Conservation (phyloP, 1,140 invertebrate genomes). For the Hylaeus anthracinus region DNA sequence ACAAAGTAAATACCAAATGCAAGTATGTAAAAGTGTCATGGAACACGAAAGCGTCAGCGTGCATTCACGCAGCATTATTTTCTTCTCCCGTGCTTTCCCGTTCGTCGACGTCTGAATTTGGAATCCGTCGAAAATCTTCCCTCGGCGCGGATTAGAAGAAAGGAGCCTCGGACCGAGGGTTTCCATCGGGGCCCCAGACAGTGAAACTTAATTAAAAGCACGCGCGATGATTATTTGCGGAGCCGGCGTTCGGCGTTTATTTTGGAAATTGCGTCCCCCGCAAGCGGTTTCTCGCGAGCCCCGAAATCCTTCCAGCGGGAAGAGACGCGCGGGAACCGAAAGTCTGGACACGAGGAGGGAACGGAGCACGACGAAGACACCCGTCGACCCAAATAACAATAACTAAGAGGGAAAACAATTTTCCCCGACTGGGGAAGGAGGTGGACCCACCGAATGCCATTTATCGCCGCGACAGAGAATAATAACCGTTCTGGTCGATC, state of each 20-base stretch:
- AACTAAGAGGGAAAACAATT: slow-evolving; percentile 17
- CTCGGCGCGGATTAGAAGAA: slow-evolving; percentile 69
- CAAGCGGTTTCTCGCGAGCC: slow-evolving; percentile 59
- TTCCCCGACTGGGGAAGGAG: neutral
- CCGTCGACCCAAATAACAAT: slow-evolving; percentile 19
- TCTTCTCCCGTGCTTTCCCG: too few species aligned
- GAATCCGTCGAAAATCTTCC: neutral
- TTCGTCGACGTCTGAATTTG: neutral
- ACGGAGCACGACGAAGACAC: neutral
- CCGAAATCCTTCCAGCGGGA: slow-evolving; percentile 22
- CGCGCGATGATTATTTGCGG: slow-evolving; percentile 81
- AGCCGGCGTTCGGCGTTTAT: slow-evolving; percentile 78
- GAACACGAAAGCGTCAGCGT: too few species aligned
- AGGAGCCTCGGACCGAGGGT: slow-evolving; percentile 64
- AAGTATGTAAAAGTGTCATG: too few species aligned
- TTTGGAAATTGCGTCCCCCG: slow-evolving; percentile 80
- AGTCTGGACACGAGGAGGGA: slow-evolving; percentile 1
- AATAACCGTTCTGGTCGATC: slow-evolving; percentile 17
- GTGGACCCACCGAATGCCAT: neutral
- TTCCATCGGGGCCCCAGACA: slow-evolving; percentile 67
- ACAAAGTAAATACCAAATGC: too few species aligned
- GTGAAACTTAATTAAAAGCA: slow-evolving; percentile 81
- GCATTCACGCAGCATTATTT: too few species aligned
- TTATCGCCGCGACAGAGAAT: neutral
- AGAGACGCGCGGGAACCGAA: neutral